Conservation (phyloP, 2,888 invertebrate species). For the Hesperia comma region DNA sequence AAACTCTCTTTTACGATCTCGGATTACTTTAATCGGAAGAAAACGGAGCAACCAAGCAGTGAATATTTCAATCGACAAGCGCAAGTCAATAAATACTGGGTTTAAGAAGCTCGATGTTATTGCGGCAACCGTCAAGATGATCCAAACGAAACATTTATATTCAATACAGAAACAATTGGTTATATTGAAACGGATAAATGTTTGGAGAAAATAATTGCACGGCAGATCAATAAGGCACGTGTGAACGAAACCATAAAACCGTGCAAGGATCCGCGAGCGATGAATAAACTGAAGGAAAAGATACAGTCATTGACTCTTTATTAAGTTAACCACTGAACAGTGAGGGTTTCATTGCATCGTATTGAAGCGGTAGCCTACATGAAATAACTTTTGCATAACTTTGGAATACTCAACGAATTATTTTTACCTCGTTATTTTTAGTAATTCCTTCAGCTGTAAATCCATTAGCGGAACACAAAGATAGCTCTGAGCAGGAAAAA, state of each 20-base stretch:
- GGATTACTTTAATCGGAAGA: not conserved
- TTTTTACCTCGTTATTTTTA: not conserved
- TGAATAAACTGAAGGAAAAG: not conserved
- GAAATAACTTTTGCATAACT: not conserved
- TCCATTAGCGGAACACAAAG: conserved; percentile 2
- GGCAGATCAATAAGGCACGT: not conserved
- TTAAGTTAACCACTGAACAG: conserved; percentile 3
- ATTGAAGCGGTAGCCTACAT: not conserved
- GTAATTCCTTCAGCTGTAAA: not conserved
- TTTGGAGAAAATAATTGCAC: not conserved
- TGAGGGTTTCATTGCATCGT: no score
- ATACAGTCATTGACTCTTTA: not conserved
- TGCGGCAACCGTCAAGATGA: conserved; percentile 11
- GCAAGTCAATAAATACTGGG: conserved; percentile 16
- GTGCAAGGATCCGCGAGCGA: not conserved
- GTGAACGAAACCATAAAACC: conserved; percentile 11
- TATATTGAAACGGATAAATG: not conserved
- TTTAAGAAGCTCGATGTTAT: conserved; percentile 14
- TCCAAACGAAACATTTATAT: conserved; percentile 20
- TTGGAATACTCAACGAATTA: not conserved
- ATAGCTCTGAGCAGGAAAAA: conserved; percentile 1
- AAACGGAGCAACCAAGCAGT: conserved; percentile 10
- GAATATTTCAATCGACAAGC: conserved; percentile 30
- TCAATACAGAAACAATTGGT: conserved; percentile 6
- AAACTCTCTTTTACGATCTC: not conserved